Conservation (phyloP, 2,113 vertebrate species). For the Erpornis zantholeuca region DNA sequence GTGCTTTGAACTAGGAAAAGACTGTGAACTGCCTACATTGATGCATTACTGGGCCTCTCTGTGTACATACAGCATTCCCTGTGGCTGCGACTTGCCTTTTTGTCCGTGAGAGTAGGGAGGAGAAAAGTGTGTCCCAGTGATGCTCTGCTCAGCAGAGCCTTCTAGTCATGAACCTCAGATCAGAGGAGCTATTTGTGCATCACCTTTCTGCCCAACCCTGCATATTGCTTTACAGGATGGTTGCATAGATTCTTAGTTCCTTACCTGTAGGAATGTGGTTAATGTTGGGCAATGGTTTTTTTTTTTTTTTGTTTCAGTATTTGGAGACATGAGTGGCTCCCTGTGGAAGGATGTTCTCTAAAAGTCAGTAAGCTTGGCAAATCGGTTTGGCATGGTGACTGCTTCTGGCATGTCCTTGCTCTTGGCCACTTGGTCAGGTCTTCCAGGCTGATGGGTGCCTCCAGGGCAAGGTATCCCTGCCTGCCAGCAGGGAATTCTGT, state of each 20-base stretch:
- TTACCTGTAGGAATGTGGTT: not conserved
- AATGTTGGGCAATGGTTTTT: not conserved
- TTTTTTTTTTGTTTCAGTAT: not conserved
- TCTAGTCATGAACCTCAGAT: not conserved
- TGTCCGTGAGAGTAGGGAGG: not conserved
- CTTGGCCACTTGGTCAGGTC: not conserved
- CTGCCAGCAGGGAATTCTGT: not conserved
- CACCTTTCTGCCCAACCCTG: not conserved
- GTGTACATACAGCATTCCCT: rapidly evolving
- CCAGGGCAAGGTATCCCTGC: not conserved
- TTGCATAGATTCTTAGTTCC: not conserved
- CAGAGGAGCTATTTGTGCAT: not conserved
- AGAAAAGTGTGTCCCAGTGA: not conserved
- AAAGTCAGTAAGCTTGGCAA: not conserved
- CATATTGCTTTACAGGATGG: not conserved
- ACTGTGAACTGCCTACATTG: not conserved
- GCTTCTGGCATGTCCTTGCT: not conserved
- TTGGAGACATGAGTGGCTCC: not conserved
- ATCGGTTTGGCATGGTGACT: not conserved
- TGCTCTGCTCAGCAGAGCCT: not conserved
- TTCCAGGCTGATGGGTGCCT: not conserved
- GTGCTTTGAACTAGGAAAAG: not conserved
- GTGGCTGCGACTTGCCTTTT: not conserved
- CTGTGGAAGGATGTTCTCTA: not conserved
- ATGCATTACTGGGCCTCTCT: not conserved